A percentile compares a stretch with the other conserved stretches of the same genome.
Evolutionary conservation across 1,140 invertebrate genomes (phyloP).

Genomic region (Pogonus chalceus): DNA sequence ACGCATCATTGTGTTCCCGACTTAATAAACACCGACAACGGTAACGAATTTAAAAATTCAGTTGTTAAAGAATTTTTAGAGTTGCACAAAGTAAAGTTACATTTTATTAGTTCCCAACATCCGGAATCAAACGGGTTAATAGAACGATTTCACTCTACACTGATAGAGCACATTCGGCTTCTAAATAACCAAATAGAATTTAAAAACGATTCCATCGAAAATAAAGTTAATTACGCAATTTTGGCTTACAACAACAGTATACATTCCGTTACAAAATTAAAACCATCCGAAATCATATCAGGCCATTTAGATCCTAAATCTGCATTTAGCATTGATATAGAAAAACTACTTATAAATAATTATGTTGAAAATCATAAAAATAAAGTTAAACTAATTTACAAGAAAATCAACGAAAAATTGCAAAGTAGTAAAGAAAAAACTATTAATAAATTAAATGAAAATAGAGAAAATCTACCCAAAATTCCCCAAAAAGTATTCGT

Average conservation of each 20-base stretch:
- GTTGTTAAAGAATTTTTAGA: constrained; percentile 20
- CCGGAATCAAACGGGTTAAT: constrained; percentile 29
- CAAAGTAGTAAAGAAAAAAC: constrained; percentile 11
- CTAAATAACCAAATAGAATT: constrained; percentile 18
- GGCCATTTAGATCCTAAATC: constrained; percentile 18
- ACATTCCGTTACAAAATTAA: constrained; percentile 18
- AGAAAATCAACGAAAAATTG: constrained; percentile 10
- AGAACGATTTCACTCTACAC: constrained; percentile 21
- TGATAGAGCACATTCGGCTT: constrained; percentile 26
- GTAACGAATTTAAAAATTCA: constrained; percentile 21
- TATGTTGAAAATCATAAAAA: constrained; percentile 13
- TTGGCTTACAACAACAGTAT: constrained; percentile 22
- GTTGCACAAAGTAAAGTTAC: constrained; percentile 25
- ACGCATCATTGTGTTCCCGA: constrained; percentile 14
- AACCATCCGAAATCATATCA: constrained; percentile 17
- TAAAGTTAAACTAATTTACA: constrained; percentile 6
- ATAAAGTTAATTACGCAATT: constrained; percentile 18
- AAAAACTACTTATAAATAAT: constrained; percentile 7
- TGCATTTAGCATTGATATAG: constrained; percentile 11
- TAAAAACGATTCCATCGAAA: constrained; percentile 14
- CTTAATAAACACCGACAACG: constrained; percentile 20
- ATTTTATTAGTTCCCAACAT: constrained; percentile 24
- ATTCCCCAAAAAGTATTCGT: constrained; percentile 9
- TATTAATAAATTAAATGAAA: constrained; percentile 4
- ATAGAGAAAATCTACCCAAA: constrained; percentile 1